Conservation (phyloP, 2,888 invertebrate species). For the Bruchidius siliquastri region DNA sequence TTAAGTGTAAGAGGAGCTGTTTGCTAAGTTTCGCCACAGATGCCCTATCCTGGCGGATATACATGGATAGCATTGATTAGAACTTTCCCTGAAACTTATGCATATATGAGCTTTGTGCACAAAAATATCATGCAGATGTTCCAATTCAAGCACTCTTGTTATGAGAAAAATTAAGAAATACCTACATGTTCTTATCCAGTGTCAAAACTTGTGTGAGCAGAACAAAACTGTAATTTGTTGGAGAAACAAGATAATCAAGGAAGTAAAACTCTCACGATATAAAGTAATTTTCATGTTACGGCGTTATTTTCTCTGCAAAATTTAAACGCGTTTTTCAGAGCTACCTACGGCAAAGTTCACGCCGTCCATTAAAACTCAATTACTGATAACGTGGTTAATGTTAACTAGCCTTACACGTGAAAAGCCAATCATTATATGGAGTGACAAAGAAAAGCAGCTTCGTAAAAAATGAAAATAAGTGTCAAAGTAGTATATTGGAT, state of each 20-base stretch:
- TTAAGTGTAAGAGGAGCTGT: too few species aligned
- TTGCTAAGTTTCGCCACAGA: too few species aligned
- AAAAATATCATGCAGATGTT: too few species aligned
- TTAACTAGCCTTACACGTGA: not conserved
- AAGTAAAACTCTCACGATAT: not conserved
- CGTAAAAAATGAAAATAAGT: not conserved
- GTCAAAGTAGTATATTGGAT: too few species aligned
- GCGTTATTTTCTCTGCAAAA: not conserved
- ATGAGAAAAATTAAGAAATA: too few species aligned
- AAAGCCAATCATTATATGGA: not conserved
- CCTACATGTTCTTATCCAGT: too few species aligned
- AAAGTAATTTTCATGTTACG: not conserved
- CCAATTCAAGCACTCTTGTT: too few species aligned
- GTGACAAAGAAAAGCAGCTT: not conserved
- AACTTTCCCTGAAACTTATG: too few species aligned
- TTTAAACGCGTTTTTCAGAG: not conserved
- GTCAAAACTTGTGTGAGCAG: too few species aligned
- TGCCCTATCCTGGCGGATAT: too few species aligned
- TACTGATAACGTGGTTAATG: not conserved
- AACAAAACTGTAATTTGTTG: not conserved
- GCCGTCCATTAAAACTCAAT: not conserved
- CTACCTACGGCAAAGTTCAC: not conserved
- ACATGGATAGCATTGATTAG: too few species aligned
- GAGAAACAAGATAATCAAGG: not conserved
- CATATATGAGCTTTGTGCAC: too few species aligned